phyloP scores from a whole-genome alignment of 2,888 invertebrate species.

The Epsilonema sp. region DNA sequence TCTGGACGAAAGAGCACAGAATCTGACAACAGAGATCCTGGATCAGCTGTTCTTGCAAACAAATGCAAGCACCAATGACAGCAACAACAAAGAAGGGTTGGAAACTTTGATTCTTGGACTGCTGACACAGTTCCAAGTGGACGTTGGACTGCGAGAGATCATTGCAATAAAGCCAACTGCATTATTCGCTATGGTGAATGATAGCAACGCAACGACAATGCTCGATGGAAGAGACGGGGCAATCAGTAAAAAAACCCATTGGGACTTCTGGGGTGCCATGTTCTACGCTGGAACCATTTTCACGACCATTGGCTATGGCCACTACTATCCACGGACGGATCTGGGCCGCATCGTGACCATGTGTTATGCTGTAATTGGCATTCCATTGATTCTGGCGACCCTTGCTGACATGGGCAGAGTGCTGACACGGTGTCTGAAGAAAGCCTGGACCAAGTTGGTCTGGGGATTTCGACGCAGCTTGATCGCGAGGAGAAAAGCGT shows the following conservation, averaged over 20 bases:
- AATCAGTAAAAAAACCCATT: no score
- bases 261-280: slow-evolving; percentile 27
- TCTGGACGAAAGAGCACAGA: neutral
- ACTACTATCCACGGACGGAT: slow-evolving; percentile 64
- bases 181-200: no score
- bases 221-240: no score
- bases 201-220: no score
- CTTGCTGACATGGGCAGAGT: slow-evolving; percentile 80
- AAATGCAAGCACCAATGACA: no score
- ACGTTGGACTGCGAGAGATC: no score
- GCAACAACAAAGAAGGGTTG: no score
- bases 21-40: no score
- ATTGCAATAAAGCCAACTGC: no score
- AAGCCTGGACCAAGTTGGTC: neutral
- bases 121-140: no score
- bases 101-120: no score
- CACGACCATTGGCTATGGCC: slow-evolving; percentile 55
- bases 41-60: no score
- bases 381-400: slow-evolving; percentile 73
- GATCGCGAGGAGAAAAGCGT: neutral
- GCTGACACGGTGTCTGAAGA: slow-evolving; percentile 51
- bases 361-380: slow-evolving; percentile 71
- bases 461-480: neutral
- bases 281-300: slow-evolving; percentile 28
- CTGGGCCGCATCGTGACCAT: slow-evolving; percentile 66